Conservation (phyloP, 1,140 invertebrate genomes). For the Sycophila sp. region DNA sequence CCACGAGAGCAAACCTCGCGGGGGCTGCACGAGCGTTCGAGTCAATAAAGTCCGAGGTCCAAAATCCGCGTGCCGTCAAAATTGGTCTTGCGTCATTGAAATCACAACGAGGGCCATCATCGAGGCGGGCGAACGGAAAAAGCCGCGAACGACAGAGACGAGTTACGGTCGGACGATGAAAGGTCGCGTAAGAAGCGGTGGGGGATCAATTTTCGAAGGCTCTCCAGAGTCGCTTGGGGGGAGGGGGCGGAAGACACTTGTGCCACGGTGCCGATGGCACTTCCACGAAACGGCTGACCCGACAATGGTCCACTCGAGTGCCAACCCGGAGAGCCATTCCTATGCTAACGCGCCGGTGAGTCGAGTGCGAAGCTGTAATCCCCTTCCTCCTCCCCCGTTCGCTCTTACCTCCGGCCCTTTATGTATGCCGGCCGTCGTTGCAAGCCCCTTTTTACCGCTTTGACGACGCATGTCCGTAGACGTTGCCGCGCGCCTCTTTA, state of each 20-base stretch:
- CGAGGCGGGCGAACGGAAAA: too few species aligned
- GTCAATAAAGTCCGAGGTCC: too few species aligned
- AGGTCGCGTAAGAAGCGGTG: too few species aligned
- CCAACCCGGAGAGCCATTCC: slow-evolving; percentile 58
- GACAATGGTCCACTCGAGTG: slow-evolving; percentile 62
- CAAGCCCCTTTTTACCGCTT: background rate
- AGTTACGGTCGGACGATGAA: too few species aligned
- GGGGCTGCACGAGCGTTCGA: too few species aligned
- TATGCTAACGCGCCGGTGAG: slow-evolving; percentile 58
- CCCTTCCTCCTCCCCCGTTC: too few species aligned
- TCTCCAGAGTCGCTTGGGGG: too few species aligned
- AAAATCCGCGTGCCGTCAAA: too few species aligned
- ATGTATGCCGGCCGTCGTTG: slow-evolving; percentile 28
- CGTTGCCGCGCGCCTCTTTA: background rate
- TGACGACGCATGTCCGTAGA: background rate
- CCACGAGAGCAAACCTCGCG: too few species aligned
- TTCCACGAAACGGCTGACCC: slow-evolving; percentile 59
- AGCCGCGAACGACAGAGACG: too few species aligned
- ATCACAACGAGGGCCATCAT: too few species aligned
- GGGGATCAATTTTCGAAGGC: too few species aligned
- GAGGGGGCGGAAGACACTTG: background rate
- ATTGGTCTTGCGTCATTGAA: background rate
- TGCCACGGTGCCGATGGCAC: slow-evolving; percentile 51
- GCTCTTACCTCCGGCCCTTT: slow-evolving; percentile 42
- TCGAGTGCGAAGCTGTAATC: slow-evolving; percentile 54